phyloP scores from a whole-genome alignment of 2,113 vertebrate species.

The Platichthys flesus region DNA sequence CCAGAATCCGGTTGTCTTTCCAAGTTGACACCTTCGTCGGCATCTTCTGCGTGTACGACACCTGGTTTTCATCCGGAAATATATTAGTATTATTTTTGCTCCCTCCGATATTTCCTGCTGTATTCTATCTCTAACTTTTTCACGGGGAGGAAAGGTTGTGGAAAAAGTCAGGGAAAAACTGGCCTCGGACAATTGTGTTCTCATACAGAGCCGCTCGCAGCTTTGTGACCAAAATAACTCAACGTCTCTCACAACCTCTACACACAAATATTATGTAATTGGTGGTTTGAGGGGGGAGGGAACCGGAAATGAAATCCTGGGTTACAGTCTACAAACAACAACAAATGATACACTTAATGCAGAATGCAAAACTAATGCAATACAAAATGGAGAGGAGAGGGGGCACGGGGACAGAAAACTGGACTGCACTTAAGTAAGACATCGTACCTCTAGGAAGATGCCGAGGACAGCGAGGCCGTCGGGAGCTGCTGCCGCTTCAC shows the following conservation, averaged over 20 bases:
- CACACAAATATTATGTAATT: not conserved
- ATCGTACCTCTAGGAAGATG: constrained; percentile 92
- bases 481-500: constrained; percentile 87
- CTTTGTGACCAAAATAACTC: not conserved
- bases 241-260: not conserved
- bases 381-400: not conserved
- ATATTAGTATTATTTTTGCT: no score
- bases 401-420: not conserved
- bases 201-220: not conserved
- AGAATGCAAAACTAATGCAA: not conserved
- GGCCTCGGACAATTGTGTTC: no score
- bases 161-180: no score
- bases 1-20: no score
- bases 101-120: no score
- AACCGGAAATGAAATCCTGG: no score
- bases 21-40: no score
- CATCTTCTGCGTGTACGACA: no score
- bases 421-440: not conserved
- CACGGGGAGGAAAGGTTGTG: no score
- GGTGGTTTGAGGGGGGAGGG: no score
- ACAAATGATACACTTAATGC: not conserved
- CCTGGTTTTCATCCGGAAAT: no score
- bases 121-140: no score
- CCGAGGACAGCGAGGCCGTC: constrained; percentile 95
- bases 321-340: not conserved